Conservation (phyloP, 2,888 invertebrate species). For the Brenthis hecate region DNA sequence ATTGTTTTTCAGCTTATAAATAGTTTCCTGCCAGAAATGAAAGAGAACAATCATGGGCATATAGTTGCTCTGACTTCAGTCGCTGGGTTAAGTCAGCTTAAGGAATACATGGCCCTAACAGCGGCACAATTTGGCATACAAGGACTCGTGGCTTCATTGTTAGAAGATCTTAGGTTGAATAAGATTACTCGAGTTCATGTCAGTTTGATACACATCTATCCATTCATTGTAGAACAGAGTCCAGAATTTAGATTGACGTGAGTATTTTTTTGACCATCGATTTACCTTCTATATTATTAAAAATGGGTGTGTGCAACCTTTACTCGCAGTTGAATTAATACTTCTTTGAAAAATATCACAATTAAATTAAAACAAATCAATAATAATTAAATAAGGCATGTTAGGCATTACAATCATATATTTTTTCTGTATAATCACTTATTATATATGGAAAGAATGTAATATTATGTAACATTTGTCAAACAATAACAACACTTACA, state of each 20-base stretch:
- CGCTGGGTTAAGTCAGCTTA: constrained; percentile 82
- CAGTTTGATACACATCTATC: constrained; percentile 84
- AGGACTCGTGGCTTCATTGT: constrained; percentile 84
- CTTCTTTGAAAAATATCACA: too few relatives aligned
- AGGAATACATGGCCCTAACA: constrained; percentile 82
- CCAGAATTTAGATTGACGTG: constrained; percentile 82
- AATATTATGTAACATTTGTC: too few relatives aligned
- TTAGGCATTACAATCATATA: too few relatives aligned
- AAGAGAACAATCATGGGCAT: constrained; percentile 81
- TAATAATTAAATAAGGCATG: too few relatives aligned
- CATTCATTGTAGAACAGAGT: constrained; percentile 82
- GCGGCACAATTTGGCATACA: constrained; percentile 86
- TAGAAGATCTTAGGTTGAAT: constrained; percentile 82
- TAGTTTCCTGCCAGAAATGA: constrained; percentile 84
- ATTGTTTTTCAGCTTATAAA: constrained; percentile 77
- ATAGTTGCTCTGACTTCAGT: constrained; percentile 84
- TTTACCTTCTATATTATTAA: not conserved
- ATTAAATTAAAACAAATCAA: too few relatives aligned
- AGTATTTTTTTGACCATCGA: constrained; percentile 30
- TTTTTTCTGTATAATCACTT: too few relatives aligned
- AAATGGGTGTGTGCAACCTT: not conserved
- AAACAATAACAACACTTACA: too few relatives aligned
- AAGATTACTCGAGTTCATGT: constrained; percentile 81
- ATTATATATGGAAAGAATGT: too few relatives aligned
- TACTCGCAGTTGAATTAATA: too few relatives aligned